These are phyloP conservation scores for Stenichneumon culpator DNA, from an alignment of 2,888 invertebrate species.

Conservation along the genomic window DNA sequence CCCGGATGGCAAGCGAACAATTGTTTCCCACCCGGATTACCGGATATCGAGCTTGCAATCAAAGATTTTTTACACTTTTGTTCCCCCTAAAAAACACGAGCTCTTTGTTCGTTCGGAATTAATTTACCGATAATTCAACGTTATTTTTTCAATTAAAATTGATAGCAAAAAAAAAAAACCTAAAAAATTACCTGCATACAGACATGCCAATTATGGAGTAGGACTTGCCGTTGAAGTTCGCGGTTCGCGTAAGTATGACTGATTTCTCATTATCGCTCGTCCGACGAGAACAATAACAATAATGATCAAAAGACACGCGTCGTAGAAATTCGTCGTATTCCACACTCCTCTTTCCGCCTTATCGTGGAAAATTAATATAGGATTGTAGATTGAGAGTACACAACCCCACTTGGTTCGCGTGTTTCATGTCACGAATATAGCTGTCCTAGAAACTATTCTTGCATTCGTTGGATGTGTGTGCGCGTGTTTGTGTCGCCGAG, in stretches of 20 bases:
- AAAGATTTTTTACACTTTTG: neutral
- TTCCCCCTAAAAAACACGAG: neutral
- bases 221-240: neutral
- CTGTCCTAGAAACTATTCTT: constrained; percentile 63
- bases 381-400: constrained; percentile 22
- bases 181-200: neutral
- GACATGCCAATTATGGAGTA: neutral
- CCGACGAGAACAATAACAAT: constrained; percentile 20
- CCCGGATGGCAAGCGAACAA: constrained; percentile 27
- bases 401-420: constrained; percentile 37
- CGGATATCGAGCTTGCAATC: neutral
- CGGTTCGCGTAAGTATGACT: neutral
- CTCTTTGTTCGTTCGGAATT: neutral
- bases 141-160: neutral
- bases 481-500: neutral
- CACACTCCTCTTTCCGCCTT: constrained; percentile 30
- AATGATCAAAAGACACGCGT: neutral
- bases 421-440: constrained; percentile 58
- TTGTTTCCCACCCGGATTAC: constrained; percentile 9
- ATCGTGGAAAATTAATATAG: constrained; percentile 53
- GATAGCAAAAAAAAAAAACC: neutral
- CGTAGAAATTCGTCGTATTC: constrained; percentile 16
- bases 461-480: constrained; percentile 18
- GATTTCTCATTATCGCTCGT: constrained; percentile 21
- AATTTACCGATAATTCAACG: neutral